phyloP scores from a whole-genome alignment of 2,113 vertebrate species.

The Platanista minor region DNA sequence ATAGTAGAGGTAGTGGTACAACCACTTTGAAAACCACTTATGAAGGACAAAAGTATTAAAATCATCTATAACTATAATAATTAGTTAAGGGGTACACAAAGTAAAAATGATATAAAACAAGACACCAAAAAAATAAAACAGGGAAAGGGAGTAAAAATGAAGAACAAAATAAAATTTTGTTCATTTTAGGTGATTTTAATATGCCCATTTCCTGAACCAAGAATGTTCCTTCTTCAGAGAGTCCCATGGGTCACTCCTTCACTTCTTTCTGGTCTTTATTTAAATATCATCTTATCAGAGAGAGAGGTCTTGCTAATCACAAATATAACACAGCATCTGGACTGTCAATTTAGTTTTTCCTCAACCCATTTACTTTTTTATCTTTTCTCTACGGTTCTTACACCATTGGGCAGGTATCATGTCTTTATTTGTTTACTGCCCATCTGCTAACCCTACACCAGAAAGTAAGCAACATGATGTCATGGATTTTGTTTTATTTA shows the following conservation, averaged over 20 bases:
- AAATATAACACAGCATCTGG: neutral
- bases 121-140: neutral
- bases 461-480: neutral
- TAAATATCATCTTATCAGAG: neutral
- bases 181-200: neutral
- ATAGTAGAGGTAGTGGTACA: neutral
- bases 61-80: neutral
- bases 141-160: neutral
- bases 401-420: neutral
- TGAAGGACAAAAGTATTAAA: neutral
- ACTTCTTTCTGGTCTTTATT: neutral
- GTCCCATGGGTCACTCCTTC: fast-evolving
- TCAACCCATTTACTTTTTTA: neutral
- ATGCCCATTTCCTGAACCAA: neutral
- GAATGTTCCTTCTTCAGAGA: neutral
- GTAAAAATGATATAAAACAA: neutral
- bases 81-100: neutral
- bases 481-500: neutral
- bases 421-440: neutral
- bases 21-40: neutral
- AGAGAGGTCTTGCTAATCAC: neutral
- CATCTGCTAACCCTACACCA: neutral
- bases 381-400: neutral
- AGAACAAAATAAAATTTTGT: neutral
- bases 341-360: neutral